Evolutionary conservation across 2,888 invertebrate species (phyloP).

Genomic region (Drosophila pegasa): DNA sequence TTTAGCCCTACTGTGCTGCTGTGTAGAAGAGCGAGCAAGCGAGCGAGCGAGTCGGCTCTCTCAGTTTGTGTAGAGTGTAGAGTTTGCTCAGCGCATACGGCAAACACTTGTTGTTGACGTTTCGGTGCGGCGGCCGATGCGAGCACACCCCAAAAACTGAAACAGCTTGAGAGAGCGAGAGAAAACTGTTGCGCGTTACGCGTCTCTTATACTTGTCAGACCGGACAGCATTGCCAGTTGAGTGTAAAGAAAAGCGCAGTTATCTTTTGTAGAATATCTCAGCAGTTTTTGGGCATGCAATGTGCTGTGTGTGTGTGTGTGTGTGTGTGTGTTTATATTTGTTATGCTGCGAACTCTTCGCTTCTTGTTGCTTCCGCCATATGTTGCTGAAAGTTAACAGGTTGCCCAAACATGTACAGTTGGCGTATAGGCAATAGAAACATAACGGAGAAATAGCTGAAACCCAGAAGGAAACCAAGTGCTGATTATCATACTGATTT

Average conservation of each 20-base stretch:
- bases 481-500: not conserved
- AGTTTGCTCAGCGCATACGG: slow-evolving; percentile 44
- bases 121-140: slow-evolving; percentile 35
- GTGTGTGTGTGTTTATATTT: slow-evolving; percentile 10
- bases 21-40: slow-evolving; percentile 46
- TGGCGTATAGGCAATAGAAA: slow-evolving; percentile 5
- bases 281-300: slow-evolving; percentile 28
- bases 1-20: slow-evolving; percentile 33
- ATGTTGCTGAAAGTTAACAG: slow-evolving; percentile 59
- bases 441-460: not conserved
- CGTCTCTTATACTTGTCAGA: slow-evolving; percentile 39
- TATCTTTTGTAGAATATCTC: slow-evolving; percentile 72
- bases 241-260: slow-evolving; percentile 64
- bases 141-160: slow-evolving; percentile 58
- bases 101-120: slow-evolving; percentile 76
- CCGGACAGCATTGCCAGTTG: slow-evolving; percentile 55
- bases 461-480: not conserved
- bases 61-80: slow-evolving; percentile 44
- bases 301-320: not conserved
- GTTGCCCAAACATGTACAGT: slow-evolving; percentile 41
- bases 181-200: slow-evolving; percentile 56
- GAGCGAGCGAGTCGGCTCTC: slow-evolving; percentile 13
- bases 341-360: slow-evolving; percentile 5
- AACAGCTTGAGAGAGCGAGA: slow-evolving; percentile 27
- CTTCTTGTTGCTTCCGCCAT: slow-evolving; percentile 26